Base-by-base conservation (phyloP, 2,888 invertebrate genomes). In the Ophonus ardosiacus region DNA sequence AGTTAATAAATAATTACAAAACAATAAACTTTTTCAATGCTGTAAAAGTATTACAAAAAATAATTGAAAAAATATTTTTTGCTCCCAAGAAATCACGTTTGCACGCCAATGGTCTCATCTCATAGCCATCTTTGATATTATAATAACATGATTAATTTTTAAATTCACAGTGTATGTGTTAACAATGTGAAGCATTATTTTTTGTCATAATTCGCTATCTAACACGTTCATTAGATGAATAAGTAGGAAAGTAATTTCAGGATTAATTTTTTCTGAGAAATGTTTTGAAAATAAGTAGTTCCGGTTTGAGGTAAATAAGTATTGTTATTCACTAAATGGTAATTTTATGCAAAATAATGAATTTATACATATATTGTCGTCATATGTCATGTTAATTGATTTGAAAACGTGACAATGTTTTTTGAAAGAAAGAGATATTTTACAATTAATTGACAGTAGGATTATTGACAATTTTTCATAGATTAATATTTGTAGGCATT, bases 141-240 rank as follows among this genome's bases (percentile, higher is more conserved):
- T 81, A 81, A 81, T 81, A 65, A 81, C 68, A 13, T 81, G 81
- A 81, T 81, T 81, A 81, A 81, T 81, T 68, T 68, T 65, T 31
- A 15, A 81, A 81, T 68, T 68, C 51, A 81, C 68, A 68, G 56
- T 63, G 24, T 57, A 57, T 78, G 31, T 56, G 76, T 56, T 56
- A 78, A 78, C 78, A 78, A 78, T 78, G 31, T 24, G n/a, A 76
- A 15, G 57, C 15, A 56, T 38, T 31, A 68, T 81, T 81, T 81
- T 78, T 78, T 78, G 68, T 68, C 6, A 78, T 51, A 76, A 76
- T 76, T 51, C 51, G 31, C 57, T 78, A 59, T 78, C 56, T 24
- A 59, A 78, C 57, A 78, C 31, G 24, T 21, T 59, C 31, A 78
- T 78, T 78, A 78, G 21, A 57, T 78, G 57, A 78, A 78, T 78